Base-by-base conservation (phyloP, 2,113 vertebrate genomes). In the Spermophilus dauricus region DNA sequence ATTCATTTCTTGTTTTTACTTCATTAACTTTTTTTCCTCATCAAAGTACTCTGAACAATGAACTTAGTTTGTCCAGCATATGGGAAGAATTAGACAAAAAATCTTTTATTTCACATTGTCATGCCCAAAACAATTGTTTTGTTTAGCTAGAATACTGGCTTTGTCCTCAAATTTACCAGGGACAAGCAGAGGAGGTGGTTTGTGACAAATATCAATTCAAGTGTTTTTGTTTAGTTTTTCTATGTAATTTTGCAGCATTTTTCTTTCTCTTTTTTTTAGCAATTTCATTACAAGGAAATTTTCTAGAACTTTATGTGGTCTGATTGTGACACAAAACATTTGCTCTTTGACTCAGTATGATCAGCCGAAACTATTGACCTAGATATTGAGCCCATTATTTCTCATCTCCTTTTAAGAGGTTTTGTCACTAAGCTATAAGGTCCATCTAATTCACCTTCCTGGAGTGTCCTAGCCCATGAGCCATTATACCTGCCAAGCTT, bases 21-120 rank as follows among this genome's bases (percentile, higher is more conserved):
- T 97, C 83, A 93, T 78, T 95, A 77, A 45, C 39, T 39, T 93
- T 96, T 95, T 95, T 96, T 84, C 45, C 83, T 76, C 86, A 91
- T 86, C 95, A 92, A 98, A 98, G 97, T 93, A 6, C 89, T 92
- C 58, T 78, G 96, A 96, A 98, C 84, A 97, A 97, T 97, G 97
- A 98, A 72, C 65, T 69, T 96, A 93, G 84, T 90, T 45, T 93
- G 97, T 93, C 95, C 96, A 98, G 98, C 65, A 97, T 96, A 95
- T 98, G 98, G 97, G 93, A 98, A 97, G 39, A 98, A 98, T 98
- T 97, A 99, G 95, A 98, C 94, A 98, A 85, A 97, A 98, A 94
- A 95, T 97, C 95, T 98, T 98, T 96, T 97, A 80, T 97, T 98
- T 95, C 94, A 96, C 93, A 97, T 96, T 96, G 95, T 96, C 94